Evolutionary conservation across 2,113 vertebrate species (phyloP).

Genomic region (Thermophis baileyi): DNA sequence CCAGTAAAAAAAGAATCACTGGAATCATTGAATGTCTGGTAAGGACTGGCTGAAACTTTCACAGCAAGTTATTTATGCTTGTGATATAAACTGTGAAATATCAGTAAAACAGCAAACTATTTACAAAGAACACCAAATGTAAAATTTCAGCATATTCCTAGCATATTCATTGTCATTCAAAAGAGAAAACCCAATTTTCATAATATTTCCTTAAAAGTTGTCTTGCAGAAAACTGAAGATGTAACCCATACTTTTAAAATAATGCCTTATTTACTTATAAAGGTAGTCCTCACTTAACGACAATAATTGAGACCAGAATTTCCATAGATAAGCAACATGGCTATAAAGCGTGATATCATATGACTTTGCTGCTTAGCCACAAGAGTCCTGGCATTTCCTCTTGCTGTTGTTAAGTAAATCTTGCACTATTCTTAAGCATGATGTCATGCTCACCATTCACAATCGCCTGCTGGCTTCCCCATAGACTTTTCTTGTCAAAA

Average conservation of each 20-base stretch:
- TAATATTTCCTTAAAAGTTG: not conserved
- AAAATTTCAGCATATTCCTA: not conserved
- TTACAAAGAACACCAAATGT: not conserved
- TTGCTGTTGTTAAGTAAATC: not conserved
- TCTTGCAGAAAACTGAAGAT: not conserved
- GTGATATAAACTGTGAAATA: not conserved
- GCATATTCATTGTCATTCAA: not conserved
- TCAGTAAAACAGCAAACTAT: not conserved
- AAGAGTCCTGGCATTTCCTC: not conserved
- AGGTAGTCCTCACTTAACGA: not conserved
- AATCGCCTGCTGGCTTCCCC: not conserved
- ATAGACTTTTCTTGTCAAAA: not conserved
- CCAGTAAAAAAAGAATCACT: conserved; percentile 37
- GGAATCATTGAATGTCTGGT: not conserved
- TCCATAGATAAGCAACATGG: not conserved
- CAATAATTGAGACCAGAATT: not conserved
- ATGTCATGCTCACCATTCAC: not conserved
- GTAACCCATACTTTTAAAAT: not conserved
- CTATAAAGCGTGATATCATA: not conserved
- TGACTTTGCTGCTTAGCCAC: not conserved
- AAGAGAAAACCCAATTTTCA: not conserved
- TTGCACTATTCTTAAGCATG: no score
- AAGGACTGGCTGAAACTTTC: not conserved
- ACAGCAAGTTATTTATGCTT: not conserved
- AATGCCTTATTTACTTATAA: not conserved